Evolutionary conservation across 2,797 vertebrate genomes (phyloP), one percentile per base, ranked within the genome.

Genomic region (Sebastes ruberrimus): DNA sequence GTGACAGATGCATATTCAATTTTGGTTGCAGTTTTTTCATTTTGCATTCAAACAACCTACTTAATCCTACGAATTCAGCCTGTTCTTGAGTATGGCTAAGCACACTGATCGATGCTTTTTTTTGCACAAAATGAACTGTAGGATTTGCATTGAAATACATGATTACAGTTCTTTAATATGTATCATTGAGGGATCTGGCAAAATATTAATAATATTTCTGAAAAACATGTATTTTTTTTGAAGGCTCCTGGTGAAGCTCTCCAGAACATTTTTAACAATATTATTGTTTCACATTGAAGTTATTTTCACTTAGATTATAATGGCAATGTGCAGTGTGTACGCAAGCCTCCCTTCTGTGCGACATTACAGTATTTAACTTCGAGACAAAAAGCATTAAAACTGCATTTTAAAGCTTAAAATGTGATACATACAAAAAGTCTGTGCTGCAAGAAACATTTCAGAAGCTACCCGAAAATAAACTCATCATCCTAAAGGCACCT

Each of bases 401-500:
- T 69, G 25, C 25, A 56, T 81, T 71, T 79, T 78, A 74, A 77
- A 78, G 74, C 61, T 86, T 71, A 63, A 82, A 79, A 82, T 72
- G 56, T 59, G 42, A 82, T 59, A 80, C 46, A 63, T 72, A 86
- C 13, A 89, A 86, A 84, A 85, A 62, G 18, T 63, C 23, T 69
- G 61, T 76, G 60, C 62, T 77, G 61, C 60, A 61, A 86, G 76
- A 83, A 76, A 63, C 25, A 22, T 68, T 82, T 87, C 27, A 82
- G 38, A 88, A 83, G 80, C 70, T 80, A 83, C 52, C 76, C 52
- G 11, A 81, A 86, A 85, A 87, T 75, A 86, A 93, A 86, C 69
- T 89, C 83, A 82, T 90, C 78, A 88, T 90, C 83, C 86, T 90
- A 89, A 95, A 96, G 94, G 95, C 95, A 95, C 95, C 90, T 86